phyloP scores from a whole-genome alignment of 2,888 invertebrate genomes.

The Neocrepidodera transversa region DNA sequence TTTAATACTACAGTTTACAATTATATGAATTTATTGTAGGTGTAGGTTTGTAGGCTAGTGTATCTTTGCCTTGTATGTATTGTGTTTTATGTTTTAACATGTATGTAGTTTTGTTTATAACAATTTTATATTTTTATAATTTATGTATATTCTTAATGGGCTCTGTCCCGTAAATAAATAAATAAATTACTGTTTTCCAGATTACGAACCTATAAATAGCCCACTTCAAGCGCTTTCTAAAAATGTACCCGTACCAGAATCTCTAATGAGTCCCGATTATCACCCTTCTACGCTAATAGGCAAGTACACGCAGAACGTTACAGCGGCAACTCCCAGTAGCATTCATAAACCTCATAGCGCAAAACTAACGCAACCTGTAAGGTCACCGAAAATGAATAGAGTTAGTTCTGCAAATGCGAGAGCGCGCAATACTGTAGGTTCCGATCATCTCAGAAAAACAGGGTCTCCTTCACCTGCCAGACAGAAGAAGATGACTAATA shows the following conservation, averaged over 20 bases:
- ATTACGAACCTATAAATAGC: slow-evolving; percentile 59
- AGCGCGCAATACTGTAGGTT: slow-evolving; percentile 32
- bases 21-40: too few relatives aligned
- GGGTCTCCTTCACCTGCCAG: slow-evolving; percentile 42
- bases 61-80: too few relatives aligned
- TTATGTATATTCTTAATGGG: too few relatives aligned
- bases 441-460: slow-evolving; percentile 37
- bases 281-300: slow-evolving; percentile 56
- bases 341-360: not conserved
- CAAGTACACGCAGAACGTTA: slow-evolving; percentile 18
- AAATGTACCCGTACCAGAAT: slow-evolving; percentile 87
- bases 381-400: slow-evolving; percentile 47
- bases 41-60: too few relatives aligned
- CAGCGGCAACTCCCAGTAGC: not conserved
- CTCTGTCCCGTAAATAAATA: slow-evolving; percentile 1
- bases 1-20: too few relatives aligned
- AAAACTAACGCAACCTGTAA: slow-evolving; percentile 32
- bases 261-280: slow-evolving; percentile 85
- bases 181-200: slow-evolving; percentile 41
- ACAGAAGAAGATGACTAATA: slow-evolving; percentile 33
- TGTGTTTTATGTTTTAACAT: too few relatives aligned
- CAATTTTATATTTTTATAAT: too few relatives aligned
- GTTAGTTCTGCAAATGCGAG: slow-evolving; percentile 16
- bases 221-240: slow-evolving; percentile 84
- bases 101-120: too few relatives aligned